Evolutionary conservation across 2,888 invertebrate species (phyloP), one percentile per base, ranked within the genome.

Genomic region (Troides helena): DNA sequence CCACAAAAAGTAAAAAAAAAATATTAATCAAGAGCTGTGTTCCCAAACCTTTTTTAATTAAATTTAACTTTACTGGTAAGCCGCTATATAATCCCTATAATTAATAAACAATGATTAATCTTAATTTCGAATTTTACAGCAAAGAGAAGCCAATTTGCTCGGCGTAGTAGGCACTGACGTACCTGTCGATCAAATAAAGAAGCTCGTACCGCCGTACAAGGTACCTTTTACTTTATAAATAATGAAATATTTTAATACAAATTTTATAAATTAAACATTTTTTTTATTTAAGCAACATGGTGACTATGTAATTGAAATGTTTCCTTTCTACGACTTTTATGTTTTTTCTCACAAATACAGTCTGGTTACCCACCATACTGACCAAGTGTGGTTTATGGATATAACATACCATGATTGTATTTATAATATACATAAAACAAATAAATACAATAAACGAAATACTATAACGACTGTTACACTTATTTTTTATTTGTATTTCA

Each of bases 141-240:
- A 96, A 82, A 95, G 97, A 83, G 96, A 96, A 76, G 98, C 98
- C 25, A 98, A 98, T 87, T 94, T 99, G 74, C 93, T 99, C 74
- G 99, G 99, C 65, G 98, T 99, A 58, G 98, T 99, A 72, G 99
- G 99, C 65, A 98, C 98, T 25, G 99, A 99, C 91, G 97, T 99
- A 73, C 98, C 99, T 76, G 95, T 99, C 80, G 96, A 98, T 86
- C 98, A 99, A 92, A 96, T 99, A 81, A 96, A 96, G 88, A 98
- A 98, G 94, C 95, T 98, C 85, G 97, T 99, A 71, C 98, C 99
- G 78, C 96, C 98, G 67, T 97, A 98, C 82, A 98, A 98, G 95
- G 97, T 97, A 93, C 14, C 39, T 64, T 65, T 69, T 53, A 36
- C 50, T 39, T 12, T 53, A 64, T 58, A 58, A 58, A 10, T 58